Evolutionary conservation across 2,113 vertebrate genomes (phyloP).

Genomic region (Tricholaema leucomelas): DNA sequence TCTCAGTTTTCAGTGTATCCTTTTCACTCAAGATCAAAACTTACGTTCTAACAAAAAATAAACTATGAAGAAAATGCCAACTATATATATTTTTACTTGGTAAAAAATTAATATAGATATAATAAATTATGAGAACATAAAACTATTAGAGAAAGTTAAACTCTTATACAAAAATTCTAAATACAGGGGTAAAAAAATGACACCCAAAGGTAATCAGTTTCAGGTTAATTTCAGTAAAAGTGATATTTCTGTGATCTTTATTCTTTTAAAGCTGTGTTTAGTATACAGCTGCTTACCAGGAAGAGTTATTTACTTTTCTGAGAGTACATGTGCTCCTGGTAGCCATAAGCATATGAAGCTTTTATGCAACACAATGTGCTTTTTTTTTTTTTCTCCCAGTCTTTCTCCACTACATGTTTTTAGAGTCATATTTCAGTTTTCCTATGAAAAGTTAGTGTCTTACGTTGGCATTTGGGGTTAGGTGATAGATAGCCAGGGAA

Average conservation of each 20-base stretch:
- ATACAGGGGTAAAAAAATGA: not conserved
- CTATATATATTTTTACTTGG: not conserved
- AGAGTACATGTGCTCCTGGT: not conserved
- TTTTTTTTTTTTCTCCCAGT: not conserved
- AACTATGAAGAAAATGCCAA: not conserved
- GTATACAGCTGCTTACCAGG: not conserved
- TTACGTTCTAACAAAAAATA: not conserved
- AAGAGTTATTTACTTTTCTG: not conserved
- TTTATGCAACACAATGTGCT: not conserved
- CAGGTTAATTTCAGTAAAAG: not conserved
- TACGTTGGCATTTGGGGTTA: not conserved
- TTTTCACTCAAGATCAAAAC: not conserved
- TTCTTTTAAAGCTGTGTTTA: not conserved
- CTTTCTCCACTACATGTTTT: not conserved
- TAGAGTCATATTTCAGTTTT: not conserved
- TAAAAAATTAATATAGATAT: not conserved
- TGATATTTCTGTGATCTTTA: not conserved
- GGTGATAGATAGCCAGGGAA: not conserved
- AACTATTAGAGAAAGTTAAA: not conserved
- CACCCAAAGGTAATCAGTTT: not conserved
- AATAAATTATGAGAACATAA: not conserved
- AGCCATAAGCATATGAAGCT: not conserved
- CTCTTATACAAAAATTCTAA: not conserved
- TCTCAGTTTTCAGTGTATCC: not conserved
- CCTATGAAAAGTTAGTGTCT: not conserved